Evolutionary conservation across 2,888 invertebrate genomes (phyloP), one percentile per base, ranked within the genome.

Genomic region (Leistus spinibarbis): DNA sequence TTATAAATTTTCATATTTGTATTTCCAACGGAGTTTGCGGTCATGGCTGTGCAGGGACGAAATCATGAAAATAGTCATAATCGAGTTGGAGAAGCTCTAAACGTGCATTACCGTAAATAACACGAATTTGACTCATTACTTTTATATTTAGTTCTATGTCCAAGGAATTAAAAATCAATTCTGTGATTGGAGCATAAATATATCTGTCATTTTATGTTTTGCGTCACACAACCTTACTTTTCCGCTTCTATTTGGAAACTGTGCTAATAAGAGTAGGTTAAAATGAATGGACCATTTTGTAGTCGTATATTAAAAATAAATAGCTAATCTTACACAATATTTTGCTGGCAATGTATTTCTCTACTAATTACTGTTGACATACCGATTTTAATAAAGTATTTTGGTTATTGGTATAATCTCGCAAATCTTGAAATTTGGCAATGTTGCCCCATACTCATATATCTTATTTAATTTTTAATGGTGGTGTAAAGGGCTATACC

Each of bases 301-400:
- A 40, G 10, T 40, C 40, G 40, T 40, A 40, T 40, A 40, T 40
- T 40, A 40, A 60, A 56, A 19, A 60, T 60, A 60, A 10, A 60
- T 19, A 19, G 17, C 10, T 60, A 19, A 60, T 60, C 19, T 60
- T 60, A 19, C 22, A 22, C 17, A 19, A 20, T 19, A 57, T 20
- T 20, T 67, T 73, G 66, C 67, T 67, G 67, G 72, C 67, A 73
- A 73, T 73, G 66, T 73, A 67, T 23, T 16, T 27, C 66, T 60
- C 20, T 67, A 60, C 73, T 73, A 73, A 73, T 73, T 73, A 67
- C 67, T 73, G 73, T 67, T 73, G 73, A 73, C 73, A 73, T 57
- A 53, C 27, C 60, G 53, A 56, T 65, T 73, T 54, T 60, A n/a
- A 20, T 60, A 20, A 9, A 19, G 17, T 60, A 19, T 60, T 20